phyloP scores from a whole-genome alignment of 2,797 vertebrate species.

The Lepilemur ruficaudatus region DNA sequence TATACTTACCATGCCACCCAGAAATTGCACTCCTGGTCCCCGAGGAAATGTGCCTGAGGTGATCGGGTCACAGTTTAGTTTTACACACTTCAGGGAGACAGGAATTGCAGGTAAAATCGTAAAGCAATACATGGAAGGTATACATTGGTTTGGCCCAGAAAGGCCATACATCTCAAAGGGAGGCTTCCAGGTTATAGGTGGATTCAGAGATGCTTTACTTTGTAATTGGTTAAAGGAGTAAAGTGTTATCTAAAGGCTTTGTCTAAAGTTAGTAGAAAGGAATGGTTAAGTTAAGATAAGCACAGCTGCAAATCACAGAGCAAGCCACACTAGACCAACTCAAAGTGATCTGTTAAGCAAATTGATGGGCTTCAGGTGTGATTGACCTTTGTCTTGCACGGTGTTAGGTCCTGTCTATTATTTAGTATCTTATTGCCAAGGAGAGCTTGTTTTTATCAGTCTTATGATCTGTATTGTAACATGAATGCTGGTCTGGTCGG shows the following conservation, averaged over 20 bases:
- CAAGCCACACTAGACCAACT: neutral
- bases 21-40: neutral
- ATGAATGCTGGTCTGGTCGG: neutral
- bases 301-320: neutral
- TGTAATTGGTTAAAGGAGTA: neutral
- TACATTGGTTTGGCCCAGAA: neutral
- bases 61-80: neutral
- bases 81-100: neutral
- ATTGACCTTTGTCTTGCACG: neutral
- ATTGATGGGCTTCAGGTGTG: neutral
- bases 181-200: neutral
- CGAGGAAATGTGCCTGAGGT: neutral
- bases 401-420: neutral
- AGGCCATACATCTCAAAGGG: neutral
- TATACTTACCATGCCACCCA: neutral
- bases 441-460: neutral
- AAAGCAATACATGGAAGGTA: neutral
- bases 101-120: neutral
- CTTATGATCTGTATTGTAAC: neutral
- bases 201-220: neutral
- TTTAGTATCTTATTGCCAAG: neutral
- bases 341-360: neutral
- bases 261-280: neutral
- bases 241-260: neutral
- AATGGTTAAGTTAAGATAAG: neutral